Percentiles rank a stretch among this genome's conserved stretches.
These are phyloP conservation scores for Apostichopus japonicus DNA, from an alignment of 35 echinoderm and acorn worm genomes.

Conservation along the genomic window DNA sequence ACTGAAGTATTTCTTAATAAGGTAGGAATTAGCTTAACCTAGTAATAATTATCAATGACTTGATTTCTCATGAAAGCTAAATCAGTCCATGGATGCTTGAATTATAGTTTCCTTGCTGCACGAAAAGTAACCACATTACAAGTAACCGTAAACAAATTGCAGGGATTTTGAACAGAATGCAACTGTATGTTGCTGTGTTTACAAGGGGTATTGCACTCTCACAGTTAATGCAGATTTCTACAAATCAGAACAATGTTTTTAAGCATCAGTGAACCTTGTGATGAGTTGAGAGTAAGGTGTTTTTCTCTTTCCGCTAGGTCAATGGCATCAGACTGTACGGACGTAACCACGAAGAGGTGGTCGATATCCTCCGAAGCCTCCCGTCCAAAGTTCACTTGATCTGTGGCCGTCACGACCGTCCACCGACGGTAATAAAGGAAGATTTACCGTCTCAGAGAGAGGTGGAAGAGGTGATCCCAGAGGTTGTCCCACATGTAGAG, in stretches of 20 bases:
- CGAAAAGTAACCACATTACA: too few species aligned
- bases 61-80: too few species aligned
- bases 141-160: too few species aligned
- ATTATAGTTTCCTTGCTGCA: too few species aligned
- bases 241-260: neutral
- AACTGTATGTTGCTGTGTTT: too few species aligned
- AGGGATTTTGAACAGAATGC: too few species aligned
- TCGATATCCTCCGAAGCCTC: constrained; percentile 87
- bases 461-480: constrained; percentile 22
- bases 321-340: constrained; percentile 86
- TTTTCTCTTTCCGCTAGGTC: constrained; percentile 50
- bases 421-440: constrained; percentile 19
- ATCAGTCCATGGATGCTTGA: too few species aligned
- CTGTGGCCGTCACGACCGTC: constrained; percentile 68
- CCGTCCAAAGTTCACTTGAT: constrained; percentile 81
- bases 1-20: too few species aligned
- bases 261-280: too few species aligned
- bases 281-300: neutral
- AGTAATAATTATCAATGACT: too few species aligned
- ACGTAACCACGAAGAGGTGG: constrained; percentile 87
- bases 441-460: neutral
- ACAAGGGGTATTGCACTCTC: too few species aligned
- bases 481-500: constrained; percentile 22
- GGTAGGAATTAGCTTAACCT: too few species aligned
- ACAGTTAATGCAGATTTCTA: neutral